A percentile compares a stretch with the other conserved stretches of the same genome.
These are phyloP conservation scores for Andrena flavipes DNA, from an alignment of 2,888 invertebrate genomes.

Conservation along the genomic window DNA sequence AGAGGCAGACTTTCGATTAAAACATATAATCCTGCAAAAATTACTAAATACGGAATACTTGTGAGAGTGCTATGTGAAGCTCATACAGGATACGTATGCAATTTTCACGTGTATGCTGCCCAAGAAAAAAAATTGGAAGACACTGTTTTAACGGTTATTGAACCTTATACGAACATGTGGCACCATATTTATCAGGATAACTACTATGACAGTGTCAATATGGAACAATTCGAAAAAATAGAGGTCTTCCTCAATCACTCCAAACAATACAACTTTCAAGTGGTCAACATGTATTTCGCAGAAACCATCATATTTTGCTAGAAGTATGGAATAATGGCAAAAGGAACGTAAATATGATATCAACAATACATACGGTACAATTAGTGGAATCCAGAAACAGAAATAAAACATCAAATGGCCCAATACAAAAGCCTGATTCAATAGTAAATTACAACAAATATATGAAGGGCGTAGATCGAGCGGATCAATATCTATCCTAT, in stretches of 20 bases:
- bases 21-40: slow-evolving; percentile 22
- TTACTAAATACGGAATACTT: slow-evolving; percentile 12
- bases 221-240: slow-evolving; percentile 24
- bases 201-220: slow-evolving; percentile 32
- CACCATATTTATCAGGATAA: slow-evolving; percentile 29
- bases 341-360: slow-evolving; percentile 17
- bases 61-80: slow-evolving; percentile 12
- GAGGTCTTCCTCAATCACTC: slow-evolving; percentile 20
- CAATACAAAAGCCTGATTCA: neutral
- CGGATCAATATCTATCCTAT: slow-evolving; percentile 29
- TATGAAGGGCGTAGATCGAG: slow-evolving; percentile 31
- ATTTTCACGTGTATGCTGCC: slow-evolving; percentile 2
- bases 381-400: neutral
- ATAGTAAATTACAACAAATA: slow-evolving; percentile 34
- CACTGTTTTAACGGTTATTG: slow-evolving; percentile 10
- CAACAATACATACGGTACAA: slow-evolving; percentile 22
- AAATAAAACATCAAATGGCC: neutral
- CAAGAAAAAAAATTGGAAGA: too few relatives aligned
- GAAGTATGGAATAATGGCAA: slow-evolving; percentile 24
- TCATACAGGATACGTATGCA: slow-evolving; percentile 20
- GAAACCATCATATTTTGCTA: slow-evolving; percentile 16
- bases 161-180: slow-evolving; percentile 21
- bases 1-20: slow-evolving; percentile 41
- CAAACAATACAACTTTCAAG: slow-evolving; percentile 4
- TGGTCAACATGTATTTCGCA: slow-evolving; percentile 3